Base-by-base conservation (phyloP, 1,140 invertebrate genomes). In the Drosophila sulfurigaster region DNA sequence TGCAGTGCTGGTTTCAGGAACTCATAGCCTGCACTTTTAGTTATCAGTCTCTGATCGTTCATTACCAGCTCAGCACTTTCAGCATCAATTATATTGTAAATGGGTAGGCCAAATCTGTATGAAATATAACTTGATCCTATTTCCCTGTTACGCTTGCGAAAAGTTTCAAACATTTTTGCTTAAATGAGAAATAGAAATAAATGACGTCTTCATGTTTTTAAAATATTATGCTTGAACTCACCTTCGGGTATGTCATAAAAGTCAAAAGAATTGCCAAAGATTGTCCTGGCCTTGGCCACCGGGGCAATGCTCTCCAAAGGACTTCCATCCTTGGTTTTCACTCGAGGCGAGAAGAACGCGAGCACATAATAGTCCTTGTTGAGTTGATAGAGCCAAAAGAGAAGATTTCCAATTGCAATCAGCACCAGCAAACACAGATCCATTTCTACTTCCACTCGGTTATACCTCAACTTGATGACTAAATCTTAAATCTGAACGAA, bases 1-100 rank as follows among this genome's bases (percentile, higher is more conserved):
- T 94, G 93, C 1, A 97, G 91, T 94, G 95, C 96, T 1, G 95
- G 94, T 43, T 95, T 91, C 0, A 97, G 81, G 75, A 95, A 95
- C 5, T 93, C 78, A 49, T 93, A 93, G 2, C 78, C 52, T 0
- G 72, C 11, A 5, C 79, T 59, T 59, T 92, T 92, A 4, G 77
- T 79, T 28, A 91, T 81, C 5, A 91, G 30, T 15, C 72, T 83
- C 5, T 60, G 78, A 68, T 91, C 82, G 7, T 82, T 92, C 0
- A 92, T 10, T 8, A 92, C 11, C 0, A 76, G 5, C 4, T 81
- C 89, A 0, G 81, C 75, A 58, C 77, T 79, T 16, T 79, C 77
- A 2, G 91, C 81, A 73, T 91, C 87, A 11, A 91, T 83, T 0
- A 92, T 74, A 48, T 91, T 91, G 25, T 75, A 92, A 20, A 71